Base-by-base conservation (phyloP, 92 coral and sea anemone genomes). In the Isaurus tuberculatus region DNA sequence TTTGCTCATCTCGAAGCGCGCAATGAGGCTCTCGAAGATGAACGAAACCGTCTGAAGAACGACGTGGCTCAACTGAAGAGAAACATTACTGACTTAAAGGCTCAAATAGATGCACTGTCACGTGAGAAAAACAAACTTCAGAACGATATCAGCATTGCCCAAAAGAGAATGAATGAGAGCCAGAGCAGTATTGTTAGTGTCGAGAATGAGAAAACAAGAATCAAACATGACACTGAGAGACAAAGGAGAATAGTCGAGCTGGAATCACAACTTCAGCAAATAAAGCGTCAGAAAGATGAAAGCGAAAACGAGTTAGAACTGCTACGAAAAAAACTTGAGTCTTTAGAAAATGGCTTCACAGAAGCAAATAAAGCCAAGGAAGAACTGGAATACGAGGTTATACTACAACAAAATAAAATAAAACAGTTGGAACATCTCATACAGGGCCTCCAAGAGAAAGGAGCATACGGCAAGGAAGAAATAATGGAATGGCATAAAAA, bases 401-500 rank as follows among this genome's bases (percentile, higher is more conserved):
- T 84, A 61, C 89, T 92, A 86, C 89, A 89, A 34, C 82, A 84
- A 69, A 94, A 94, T 72, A 93, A 95, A 67, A 83, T 97, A 31
- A 83, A 85, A 79, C 98, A 97, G 78, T 85, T 97, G n/a, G 98
- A 97, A 81, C 92, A 94, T 70, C 85, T 94, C 40, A 81, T 94
- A 26, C 90, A 92, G 67, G 79, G 94, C 84, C 83, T 97, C 61
- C 97, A 97, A 64, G 94, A 90, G 66, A 97, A 93, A 73, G 94
- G 88, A 83, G 89, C 89, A 64, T 94, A 90, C 81, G 99, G 95
- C 28, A 94, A 91, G 66, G 95, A 86, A 37, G 99, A 97, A 75
- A 90, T 97, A 71, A 34, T 97, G 90, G 89, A 88, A 11, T 97
- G 99, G 99, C 99, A 97, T 65, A 97, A 92, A 87, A 97, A 90